Evolutionary conservation across 2,113 vertebrate genomes (phyloP), one percentile per base, ranked within the genome.

Genomic region (Fregetta grallaria): DNA sequence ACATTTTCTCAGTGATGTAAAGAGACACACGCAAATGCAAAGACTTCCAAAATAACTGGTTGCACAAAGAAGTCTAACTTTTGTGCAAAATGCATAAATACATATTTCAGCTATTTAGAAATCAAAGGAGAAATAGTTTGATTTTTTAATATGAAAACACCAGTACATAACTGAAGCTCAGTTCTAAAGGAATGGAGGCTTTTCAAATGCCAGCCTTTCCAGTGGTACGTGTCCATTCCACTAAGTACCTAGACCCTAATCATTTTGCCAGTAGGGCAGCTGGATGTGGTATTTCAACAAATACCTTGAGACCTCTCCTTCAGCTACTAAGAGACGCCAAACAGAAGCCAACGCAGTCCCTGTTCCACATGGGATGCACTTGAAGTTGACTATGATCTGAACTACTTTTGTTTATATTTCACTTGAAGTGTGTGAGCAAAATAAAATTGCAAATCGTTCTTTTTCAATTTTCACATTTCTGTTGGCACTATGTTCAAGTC

Each of bases 211-310:
- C 53, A 61, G 34, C 45, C 23, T 18, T 38, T 62, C 59, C 53
- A 2, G 0, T 7, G 10, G 38, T 32, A 47, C 26, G 5, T 6
- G 5, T 23, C 29, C 66, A 29, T 30, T 42, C 34, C 26, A 30
- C 32, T n/a, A 1, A 66, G 34, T 2, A 50, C 15, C 29, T 6
- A 1, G 1, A 59, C 20, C 38, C 67, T 5, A 26, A 3, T 10
- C 20, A 27, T 29, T 62, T 0, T 90, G 58, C 19, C 44, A 32
- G 5, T 13, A 36, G 27, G 68, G 4, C 36, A 72, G 27, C 30
- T 53, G 55, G 44, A 70, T 22, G 42, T 52, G 22, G 15, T 32
- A 50, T 17, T 76, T 59, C 42, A 80, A 36, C 13, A 75, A 50
- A 29, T 8, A 9, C 7, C 10, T 13, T 7, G 7, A 78, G 42